These are phyloP conservation scores for Hemistola chrysoprasaria DNA, from an alignment of 2,888 invertebrate species.

Conservation along the genomic window DNA sequence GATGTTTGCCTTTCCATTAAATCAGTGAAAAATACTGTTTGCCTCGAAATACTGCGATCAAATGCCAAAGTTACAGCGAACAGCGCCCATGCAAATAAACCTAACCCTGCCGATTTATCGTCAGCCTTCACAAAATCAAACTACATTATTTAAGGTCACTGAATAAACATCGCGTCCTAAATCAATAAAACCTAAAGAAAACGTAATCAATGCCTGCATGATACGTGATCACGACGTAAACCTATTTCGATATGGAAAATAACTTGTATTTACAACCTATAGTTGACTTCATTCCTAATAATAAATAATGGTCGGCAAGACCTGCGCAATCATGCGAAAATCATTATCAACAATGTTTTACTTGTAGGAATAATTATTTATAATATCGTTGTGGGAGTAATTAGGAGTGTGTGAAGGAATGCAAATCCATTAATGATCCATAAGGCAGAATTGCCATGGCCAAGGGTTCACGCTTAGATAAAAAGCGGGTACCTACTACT, in stretches of 20 bases:
- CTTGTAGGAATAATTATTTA: conserved; percentile 54
- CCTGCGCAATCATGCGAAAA: conserved; percentile 51
- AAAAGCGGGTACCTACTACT: too few species aligned
- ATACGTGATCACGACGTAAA: conserved; percentile 42
- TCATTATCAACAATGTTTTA: conserved; percentile 51
- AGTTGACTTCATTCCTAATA: conserved; percentile 49
- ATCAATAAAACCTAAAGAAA: conserved; percentile 42
- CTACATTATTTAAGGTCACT: conserved; percentile 45
- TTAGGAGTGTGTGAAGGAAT: conserved; percentile 36
- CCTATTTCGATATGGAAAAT: conserved; percentile 43
- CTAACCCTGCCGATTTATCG: conserved; percentile 70
- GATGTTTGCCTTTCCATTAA: conserved; percentile 64
- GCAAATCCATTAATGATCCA: conserved; percentile 15
- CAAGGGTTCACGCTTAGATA: too few species aligned
- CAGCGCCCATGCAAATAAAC: conserved; percentile 54
- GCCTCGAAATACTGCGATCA: conserved; percentile 60
- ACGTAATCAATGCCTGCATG: conserved; percentile 18
- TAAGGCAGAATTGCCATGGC: conserved; percentile 1
- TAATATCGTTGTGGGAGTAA: conserved; percentile 42
- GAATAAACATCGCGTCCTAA: conserved; percentile 52
- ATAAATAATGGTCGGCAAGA: conserved; percentile 50
- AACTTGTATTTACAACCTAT: conserved; percentile 37
- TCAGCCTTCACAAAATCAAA: conserved; percentile 62
- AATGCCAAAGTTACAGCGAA: conserved; percentile 56
- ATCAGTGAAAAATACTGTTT: conserved; percentile 55